Evolutionary conservation across 2,888 invertebrate species (phyloP), one percentile per base, ranked within the genome.

Genomic region (Dendrolimus houi): DNA sequence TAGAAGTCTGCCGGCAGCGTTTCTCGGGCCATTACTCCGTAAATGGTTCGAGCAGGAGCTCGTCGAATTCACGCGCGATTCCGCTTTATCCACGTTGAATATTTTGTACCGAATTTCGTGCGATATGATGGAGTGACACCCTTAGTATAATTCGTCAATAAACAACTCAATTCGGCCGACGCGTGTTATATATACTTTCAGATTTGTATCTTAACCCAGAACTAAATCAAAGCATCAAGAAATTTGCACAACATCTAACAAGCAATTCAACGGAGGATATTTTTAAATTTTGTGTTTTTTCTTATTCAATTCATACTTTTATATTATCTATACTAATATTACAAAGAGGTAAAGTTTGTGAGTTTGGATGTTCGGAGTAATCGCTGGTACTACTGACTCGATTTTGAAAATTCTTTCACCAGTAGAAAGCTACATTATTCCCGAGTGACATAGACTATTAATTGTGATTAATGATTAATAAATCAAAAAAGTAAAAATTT

Each of bases 21-120:
- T 67, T 70, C 67, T 68, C 76, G 75, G 68, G 64, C 79, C 80
- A 81, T 83, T 83, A 81, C 77, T 66, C 68, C 74, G 72, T 74
- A 81, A 83, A 83, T 81, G 81, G 76, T 69, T 71, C 70, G 74
- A 69, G 72, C 68, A 69, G 70, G 67, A 74, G 65, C 72, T 65
- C 68, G 64, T 65, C 62, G 70, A 71, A 77, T 77, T 74, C 71
- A 65, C 67, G 64, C 69, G 64, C 71, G 68, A 73, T 71, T 74
- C 72, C 58, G 57, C 69, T 71, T 70, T 68, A 78, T 71, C 73
- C 74, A 64, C 67, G 68, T 68, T 70, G 68, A 68, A 72, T 70
- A 70, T 71, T 70, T 69, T 67, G 69, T 14, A 54, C 54, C 41
- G 40, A 52, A 41, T 42, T 67, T 60, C 64, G 57, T 57, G 62